These are phyloP conservation scores for Helicoverpa armigera DNA, from an alignment of 1,140 invertebrate species.

Conservation along the genomic window DNA sequence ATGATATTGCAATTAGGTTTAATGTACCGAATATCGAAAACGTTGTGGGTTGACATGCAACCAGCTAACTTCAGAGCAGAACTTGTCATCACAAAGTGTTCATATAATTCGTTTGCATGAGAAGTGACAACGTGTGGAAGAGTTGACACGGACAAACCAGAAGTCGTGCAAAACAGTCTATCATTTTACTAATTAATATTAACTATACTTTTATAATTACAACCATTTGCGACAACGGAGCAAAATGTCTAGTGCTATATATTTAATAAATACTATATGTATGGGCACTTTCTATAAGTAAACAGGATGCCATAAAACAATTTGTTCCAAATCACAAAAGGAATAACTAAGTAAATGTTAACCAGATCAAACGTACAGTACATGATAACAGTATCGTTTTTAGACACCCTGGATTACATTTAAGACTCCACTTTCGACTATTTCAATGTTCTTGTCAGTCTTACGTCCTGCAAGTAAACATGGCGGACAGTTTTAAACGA, in stretches of 20 bases:
- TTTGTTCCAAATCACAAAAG: slow-evolving; percentile 35
- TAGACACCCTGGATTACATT: slow-evolving; percentile 67
- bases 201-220: slow-evolving; percentile 80
- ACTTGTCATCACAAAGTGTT: slow-evolving; percentile 78
- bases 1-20: slow-evolving; percentile 70
- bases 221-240: slow-evolving; percentile 84
- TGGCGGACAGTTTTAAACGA: slow-evolving; percentile 59
- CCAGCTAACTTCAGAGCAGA: slow-evolving; percentile 50
- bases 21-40: slow-evolving; percentile 65
- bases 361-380: slow-evolving; percentile 35
- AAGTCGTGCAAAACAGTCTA: slow-evolving; percentile 84
- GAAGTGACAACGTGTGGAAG: slow-evolving; percentile 61
- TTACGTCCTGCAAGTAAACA: slow-evolving; percentile 72
- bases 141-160: slow-evolving; percentile 66
- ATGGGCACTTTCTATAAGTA: slow-evolving; percentile 75
- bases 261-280: slow-evolving; percentile 69
- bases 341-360: slow-evolving; percentile 49
- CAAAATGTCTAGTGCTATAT: slow-evolving; percentile 81
- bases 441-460: slow-evolving; percentile 77
- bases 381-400: slow-evolving; percentile 60
- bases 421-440: slow-evolving; percentile 69
- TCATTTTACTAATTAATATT: slow-evolving; percentile 81
- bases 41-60: slow-evolving; percentile 66
- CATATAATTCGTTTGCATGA: slow-evolving; percentile 56
- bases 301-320: slow-evolving; percentile 75